phyloP scores from a whole-genome alignment of 64 coral and sea anemone species.

The Cladopsammia gracilis region DNA sequence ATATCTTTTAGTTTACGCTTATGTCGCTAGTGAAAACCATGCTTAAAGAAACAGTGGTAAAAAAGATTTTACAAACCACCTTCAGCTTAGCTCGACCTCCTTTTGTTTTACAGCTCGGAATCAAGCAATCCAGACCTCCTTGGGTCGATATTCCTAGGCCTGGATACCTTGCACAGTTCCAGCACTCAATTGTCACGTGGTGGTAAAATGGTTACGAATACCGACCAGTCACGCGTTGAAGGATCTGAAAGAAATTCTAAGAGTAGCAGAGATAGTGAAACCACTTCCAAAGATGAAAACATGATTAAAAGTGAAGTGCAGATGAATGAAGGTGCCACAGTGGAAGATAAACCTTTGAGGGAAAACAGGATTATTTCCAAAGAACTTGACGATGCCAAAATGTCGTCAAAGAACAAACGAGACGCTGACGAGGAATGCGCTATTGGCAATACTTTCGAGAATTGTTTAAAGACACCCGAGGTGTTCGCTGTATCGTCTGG shows the following conservation, averaged over 20 bases:
- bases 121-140: slow-evolving; percentile 74
- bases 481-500: neutral
- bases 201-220: neutral
- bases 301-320: neutral
- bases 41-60: neutral
- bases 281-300: neutral
- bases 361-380: neutral
- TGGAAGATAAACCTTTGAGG: neutral
- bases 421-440: neutral
- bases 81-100: neutral
- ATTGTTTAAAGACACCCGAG: neutral
- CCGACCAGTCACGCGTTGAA: neutral
- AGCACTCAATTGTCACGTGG: slow-evolving; percentile 64
- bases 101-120: slow-evolving; percentile 11
- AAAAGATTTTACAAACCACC: neutral
- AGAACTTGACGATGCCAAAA: neutral
- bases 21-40: neutral
- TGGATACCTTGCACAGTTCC: slow-evolving; percentile 67
- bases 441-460: neutral
- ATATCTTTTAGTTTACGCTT: neutral
- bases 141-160: slow-evolving; percentile 81
- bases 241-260: neutral
- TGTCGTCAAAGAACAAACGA: neutral
- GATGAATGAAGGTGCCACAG: neutral
- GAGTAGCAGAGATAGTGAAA: neutral